A percentile compares a stretch with the other conserved stretches of the same genome.
phyloP scores from a whole-genome alignment of 2,888 invertebrate species.

The Scaptomyza flava region DNA sequence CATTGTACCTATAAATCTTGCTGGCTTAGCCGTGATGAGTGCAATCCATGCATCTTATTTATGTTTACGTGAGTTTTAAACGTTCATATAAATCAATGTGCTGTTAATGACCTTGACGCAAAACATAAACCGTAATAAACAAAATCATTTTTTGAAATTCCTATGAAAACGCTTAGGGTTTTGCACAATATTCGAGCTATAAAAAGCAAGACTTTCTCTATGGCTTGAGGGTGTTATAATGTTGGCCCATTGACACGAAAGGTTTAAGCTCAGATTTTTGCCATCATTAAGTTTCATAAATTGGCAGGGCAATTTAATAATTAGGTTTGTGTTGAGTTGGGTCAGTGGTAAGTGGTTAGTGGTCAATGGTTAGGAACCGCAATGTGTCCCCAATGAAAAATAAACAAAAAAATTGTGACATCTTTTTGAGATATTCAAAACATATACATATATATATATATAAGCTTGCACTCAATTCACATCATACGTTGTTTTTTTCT shows the following conservation, averaged over 20 bases:
- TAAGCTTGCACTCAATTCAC: constrained; percentile 49
- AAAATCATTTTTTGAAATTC: constrained; percentile 42
- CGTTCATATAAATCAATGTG: constrained; percentile 28
- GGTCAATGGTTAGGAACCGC: constrained; percentile 25
- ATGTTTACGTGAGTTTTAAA: constrained; percentile 34
- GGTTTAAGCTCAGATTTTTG: constrained; percentile 58
- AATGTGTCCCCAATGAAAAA: constrained; percentile 47
- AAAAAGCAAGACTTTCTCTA: constrained; percentile 59
- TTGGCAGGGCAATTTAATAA: constrained; percentile 57
- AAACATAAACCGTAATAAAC: constrained; percentile 42
- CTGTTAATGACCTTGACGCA: constrained; percentile 54
- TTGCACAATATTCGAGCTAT: constrained; percentile 50
- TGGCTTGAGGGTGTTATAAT: constrained; percentile 61
- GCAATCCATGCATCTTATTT: constrained; percentile 10
- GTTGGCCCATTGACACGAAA: constrained; percentile 69
- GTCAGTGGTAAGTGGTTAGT: constrained; percentile 51
- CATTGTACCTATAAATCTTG: constrained; percentile 5
- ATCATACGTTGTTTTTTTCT: background rate
- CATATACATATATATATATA: constrained; percentile 13
- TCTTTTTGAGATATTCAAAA: constrained; percentile 29
- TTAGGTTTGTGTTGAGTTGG: constrained; percentile 50
- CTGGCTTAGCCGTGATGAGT: constrained; percentile 6
- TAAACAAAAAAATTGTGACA: constrained; percentile 56
- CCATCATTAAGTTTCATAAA: constrained; percentile 66
- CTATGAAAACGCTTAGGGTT: constrained; percentile 51